Evolutionary conservation across 2,113 vertebrate genomes (phyloP).

Genomic region (Chionomys nivalis): DNA sequence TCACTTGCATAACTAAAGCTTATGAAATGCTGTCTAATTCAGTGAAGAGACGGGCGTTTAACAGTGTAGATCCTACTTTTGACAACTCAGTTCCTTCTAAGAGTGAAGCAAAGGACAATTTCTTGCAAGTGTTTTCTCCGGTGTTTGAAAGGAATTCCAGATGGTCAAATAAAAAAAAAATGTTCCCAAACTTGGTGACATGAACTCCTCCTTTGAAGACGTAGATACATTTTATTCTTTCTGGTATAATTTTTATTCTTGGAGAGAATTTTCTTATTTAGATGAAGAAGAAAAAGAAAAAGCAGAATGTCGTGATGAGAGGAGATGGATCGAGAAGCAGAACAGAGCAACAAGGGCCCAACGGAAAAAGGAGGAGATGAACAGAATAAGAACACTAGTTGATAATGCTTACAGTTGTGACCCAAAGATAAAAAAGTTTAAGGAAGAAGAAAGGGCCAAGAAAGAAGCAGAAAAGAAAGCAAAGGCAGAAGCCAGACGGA

Average conservation of each 20-base stretch:
- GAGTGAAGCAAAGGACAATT: slow-evolving; percentile 96
- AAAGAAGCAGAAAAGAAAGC: slow-evolving; percentile 99
- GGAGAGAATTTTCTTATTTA: slow-evolving; percentile 99
- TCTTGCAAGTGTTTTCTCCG: slow-evolving; percentile 92
- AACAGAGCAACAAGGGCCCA: slow-evolving; percentile 95
- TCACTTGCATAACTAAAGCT: slow-evolving; percentile 83
- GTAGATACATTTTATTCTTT: slow-evolving; percentile 99
- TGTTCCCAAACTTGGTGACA: slow-evolving; percentile 91
- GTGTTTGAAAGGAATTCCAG: slow-evolving; percentile 97
- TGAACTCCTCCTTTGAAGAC: slow-evolving; percentile 95
- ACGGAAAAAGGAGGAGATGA: slow-evolving; percentile 99
- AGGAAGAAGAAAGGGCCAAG: slow-evolving; percentile 97
- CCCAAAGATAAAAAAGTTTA: slow-evolving; percentile 98
- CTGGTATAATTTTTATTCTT: slow-evolving; percentile 99
- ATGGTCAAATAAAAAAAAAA: slow-evolving; percentile 96
- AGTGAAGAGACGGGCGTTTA: slow-evolving; percentile 96
- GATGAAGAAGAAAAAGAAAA: slow-evolving; percentile 99
- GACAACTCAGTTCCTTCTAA: slow-evolving; percentile 96
- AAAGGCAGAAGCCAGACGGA: slow-evolving; percentile 96
- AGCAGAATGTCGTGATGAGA: slow-evolving; percentile 98
- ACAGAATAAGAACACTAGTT: slow-evolving; percentile 95
- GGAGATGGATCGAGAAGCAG: slow-evolving; percentile 99
- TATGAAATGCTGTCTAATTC: slow-evolving; percentile 97
- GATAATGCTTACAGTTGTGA: slow-evolving; percentile 97
- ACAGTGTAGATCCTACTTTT: slow-evolving; percentile 98